Evolutionary conservation across 2,797 vertebrate genomes (phyloP).

Genomic region (Ispidina lecontei): DNA sequence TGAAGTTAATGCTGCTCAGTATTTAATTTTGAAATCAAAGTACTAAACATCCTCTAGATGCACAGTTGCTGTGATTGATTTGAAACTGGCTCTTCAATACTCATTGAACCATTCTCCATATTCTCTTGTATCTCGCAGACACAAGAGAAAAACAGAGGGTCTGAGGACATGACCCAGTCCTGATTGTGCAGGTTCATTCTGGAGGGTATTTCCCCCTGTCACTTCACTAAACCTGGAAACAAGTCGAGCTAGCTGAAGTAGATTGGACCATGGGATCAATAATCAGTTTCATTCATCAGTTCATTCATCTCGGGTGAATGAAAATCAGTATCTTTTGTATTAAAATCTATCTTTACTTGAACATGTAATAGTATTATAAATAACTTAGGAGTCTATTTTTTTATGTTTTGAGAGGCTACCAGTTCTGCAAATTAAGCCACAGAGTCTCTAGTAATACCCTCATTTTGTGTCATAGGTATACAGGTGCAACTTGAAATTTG

Average conservation of each 20-base stretch:
- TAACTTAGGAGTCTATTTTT: not conserved
- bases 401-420: not conserved
- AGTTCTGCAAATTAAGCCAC: not conserved
- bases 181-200: not conserved
- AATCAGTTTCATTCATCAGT: not conserved
- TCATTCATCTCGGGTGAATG: not conserved
- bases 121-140: not conserved
- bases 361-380: not conserved
- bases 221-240: not conserved
- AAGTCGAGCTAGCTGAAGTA: not conserved
- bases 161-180: not conserved
- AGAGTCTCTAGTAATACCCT: not conserved
- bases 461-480: not conserved
- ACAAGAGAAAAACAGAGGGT: not conserved
- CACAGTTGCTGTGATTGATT: not conserved
- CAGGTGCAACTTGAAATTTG: not conserved
- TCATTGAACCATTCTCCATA: not conserved
- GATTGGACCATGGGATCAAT: not conserved
- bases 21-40: not conserved
- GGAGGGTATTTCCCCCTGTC: not conserved
- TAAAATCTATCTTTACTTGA: conserved; percentile 15
- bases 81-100: not conserved
- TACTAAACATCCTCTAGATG: not conserved
- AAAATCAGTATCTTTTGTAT: not conserved
- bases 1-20: not conserved